phyloP scores from a whole-genome alignment of 2,113 vertebrate species.

The Ciconia maguari region DNA sequence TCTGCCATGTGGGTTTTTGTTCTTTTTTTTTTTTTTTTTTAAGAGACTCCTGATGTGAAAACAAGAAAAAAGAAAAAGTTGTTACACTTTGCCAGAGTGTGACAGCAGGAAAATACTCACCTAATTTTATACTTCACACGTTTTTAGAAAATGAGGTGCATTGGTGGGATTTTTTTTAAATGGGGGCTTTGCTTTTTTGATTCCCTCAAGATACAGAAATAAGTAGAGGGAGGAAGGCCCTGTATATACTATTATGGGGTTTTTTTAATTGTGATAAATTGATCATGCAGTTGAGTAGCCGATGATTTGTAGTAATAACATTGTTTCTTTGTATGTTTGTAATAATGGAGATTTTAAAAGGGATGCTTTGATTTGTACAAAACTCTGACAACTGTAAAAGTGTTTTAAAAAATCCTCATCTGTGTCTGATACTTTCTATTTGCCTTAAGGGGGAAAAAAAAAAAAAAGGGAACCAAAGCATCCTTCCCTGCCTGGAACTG shows the following conservation, averaged over 20 bases:
- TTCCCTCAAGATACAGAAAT: conserved; percentile 31
- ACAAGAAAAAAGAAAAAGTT: neutral
- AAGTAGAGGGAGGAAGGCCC: conserved; percentile 48
- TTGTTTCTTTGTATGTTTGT: conserved; percentile 81
- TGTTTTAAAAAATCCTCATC: conserved; percentile 60
- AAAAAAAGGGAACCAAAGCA: neutral
- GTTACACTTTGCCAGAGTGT: conserved; percentile 25
- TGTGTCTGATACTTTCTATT: neutral
- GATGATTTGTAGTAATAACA: conserved; percentile 73
- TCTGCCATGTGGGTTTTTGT: conserved; percentile 46
- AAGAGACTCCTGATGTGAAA: conserved; percentile 27
- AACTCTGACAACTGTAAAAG: conserved; percentile 73
- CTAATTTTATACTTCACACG: conserved; percentile 73
- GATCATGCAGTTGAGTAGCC: conserved; percentile 63
- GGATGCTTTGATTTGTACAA: conserved; percentile 77
- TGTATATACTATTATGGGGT: conserved; percentile 16
- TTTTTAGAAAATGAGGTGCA: conserved; percentile 41
- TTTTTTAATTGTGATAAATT: conserved; percentile 64
- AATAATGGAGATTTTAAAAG: conserved; percentile 73
- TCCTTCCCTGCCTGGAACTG: neutral
- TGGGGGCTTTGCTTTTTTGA: conserved; percentile 58
- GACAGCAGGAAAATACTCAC: conserved; percentile 43
- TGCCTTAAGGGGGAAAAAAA: neutral
- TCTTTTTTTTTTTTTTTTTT: neutral
- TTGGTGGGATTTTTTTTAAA: conserved; percentile 46